Percentiles rank a stretch among this genome's conserved stretches.
Conservation (phyloP, 2,113 vertebrate species). For the Herpailurus yagouaroundi region DNA sequence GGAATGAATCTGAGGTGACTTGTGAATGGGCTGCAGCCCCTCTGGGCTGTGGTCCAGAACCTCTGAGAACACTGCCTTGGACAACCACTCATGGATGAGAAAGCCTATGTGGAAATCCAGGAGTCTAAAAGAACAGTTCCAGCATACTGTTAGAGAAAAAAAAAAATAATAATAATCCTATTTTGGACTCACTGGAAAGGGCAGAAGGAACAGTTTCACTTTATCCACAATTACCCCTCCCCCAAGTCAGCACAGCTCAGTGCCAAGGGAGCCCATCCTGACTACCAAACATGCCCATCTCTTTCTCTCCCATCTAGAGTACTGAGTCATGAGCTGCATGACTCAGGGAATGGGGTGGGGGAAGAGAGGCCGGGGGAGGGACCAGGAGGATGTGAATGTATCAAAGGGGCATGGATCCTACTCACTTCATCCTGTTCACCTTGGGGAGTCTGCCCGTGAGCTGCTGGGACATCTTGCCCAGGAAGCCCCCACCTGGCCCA, state of each 20-base stretch:
- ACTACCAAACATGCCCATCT: no score
- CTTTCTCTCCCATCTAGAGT: not conserved
- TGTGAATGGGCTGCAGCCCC: not conserved
- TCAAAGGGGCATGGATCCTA: accelerated
- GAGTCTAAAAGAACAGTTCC: not conserved
- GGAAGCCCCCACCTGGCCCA: not conserved
- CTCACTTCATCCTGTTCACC: no score
- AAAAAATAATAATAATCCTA: not conserved
- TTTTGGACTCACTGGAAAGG: not conserved
- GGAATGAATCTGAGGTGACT: not conserved
- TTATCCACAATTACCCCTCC: not conserved
- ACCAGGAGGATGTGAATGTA: not conserved
- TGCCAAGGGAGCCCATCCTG: accelerated
- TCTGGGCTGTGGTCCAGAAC: not conserved
- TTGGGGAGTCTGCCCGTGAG: not conserved
- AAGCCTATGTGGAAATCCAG: not conserved
- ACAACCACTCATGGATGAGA: not conserved
- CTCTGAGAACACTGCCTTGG: not conserved
- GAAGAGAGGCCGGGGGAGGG: not conserved
- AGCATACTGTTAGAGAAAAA: not conserved
- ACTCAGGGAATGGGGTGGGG: not conserved
- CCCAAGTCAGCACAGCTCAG: not conserved
- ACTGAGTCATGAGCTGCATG: not conserved
- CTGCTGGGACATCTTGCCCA: not conserved
- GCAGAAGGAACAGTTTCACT: not conserved